Evolutionary conservation across 2,797 vertebrate species (phyloP), one percentile per base, ranked within the genome.

Genomic region (Neoniphon sammara): DNA sequence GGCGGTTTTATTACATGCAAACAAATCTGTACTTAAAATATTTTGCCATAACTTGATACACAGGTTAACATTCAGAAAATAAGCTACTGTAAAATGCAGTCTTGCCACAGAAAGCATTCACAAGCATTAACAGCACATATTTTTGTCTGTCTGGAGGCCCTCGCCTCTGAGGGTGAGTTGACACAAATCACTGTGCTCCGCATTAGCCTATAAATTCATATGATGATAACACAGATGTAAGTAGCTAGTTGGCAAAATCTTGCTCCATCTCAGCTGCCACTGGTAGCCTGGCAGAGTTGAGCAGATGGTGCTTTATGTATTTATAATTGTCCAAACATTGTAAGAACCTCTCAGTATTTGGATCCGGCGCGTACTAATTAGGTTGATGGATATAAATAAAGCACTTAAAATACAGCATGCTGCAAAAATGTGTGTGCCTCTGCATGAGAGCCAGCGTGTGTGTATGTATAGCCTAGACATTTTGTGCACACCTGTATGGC

Each of bases 271-370:
- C 79, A 77, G 87, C 89, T 92, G 87, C 84, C 83, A 86, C 70
- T 73, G 70, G 75, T 86, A 82, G 82, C 74, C 78, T 84, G 88
- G 90, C 88, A 84, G 85, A 71, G 78, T 73, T 7, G 80, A 88
- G 78, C 91, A 93, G 91, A 93, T 93, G 91, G 91, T 54, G 64
- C 84, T 90, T 93, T 92, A 91, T 93, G 90, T 89, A 89, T 89
- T 91, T 90, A 90, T 91, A 92, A 93, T 89, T 89, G 90, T 89
- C 87, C 89, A 91, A 93, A 91, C 89, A 92, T 89, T 92, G 86
- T 87, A 90, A 90, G 88, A 90, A 90, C 81, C 88, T 86, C 87
- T 89, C 91, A 86, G 86, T 86, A 79, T 91, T 89, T 90, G 88
- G 89, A 90, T 84, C 66, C 72, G 71, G 76, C 70, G 79, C 81